Percentiles rank a stretch among this genome's conserved stretches.
phyloP scores from a whole-genome alignment of 2,797 vertebrate genomes.

The Smutsia gigantea region DNA sequence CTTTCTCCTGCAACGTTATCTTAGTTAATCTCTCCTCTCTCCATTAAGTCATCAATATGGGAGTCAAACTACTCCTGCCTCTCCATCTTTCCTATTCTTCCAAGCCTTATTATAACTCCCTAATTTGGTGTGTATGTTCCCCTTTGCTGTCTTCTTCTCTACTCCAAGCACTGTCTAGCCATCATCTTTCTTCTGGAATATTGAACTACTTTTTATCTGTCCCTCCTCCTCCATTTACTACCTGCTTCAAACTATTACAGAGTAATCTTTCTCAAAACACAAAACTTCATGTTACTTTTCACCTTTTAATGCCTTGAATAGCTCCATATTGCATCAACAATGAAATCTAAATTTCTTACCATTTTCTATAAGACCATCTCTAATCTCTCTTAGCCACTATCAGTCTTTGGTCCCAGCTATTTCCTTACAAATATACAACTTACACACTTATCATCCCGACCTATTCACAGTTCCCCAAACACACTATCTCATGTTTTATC shows the following conservation, averaged over 20 bases:
- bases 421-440: background rate
- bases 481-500: background rate
- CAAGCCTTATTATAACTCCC: background rate
- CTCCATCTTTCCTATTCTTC: background rate
- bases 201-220: background rate
- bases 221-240: background rate
- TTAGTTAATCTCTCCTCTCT: background rate
- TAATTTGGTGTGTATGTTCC: rapidly evolving
- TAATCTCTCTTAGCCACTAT: background rate
- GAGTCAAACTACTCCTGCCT: background rate
- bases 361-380: background rate
- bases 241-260: background rate
- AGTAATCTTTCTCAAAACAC: background rate
- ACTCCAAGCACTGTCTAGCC: background rate
- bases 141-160: background rate
- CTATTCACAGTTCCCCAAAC: background rate
- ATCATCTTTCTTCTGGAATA: background rate
- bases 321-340: background rate
- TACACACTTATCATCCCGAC: background rate
- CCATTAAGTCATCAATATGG: background rate
- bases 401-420: background rate
- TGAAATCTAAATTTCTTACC: slow-evolving; percentile 9
- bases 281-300: background rate
- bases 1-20: background rate
- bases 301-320: background rate